Evolutionary conservation across 2,113 vertebrate species (phyloP).

Genomic region (Periophthalmodon schlosseri): DNA sequence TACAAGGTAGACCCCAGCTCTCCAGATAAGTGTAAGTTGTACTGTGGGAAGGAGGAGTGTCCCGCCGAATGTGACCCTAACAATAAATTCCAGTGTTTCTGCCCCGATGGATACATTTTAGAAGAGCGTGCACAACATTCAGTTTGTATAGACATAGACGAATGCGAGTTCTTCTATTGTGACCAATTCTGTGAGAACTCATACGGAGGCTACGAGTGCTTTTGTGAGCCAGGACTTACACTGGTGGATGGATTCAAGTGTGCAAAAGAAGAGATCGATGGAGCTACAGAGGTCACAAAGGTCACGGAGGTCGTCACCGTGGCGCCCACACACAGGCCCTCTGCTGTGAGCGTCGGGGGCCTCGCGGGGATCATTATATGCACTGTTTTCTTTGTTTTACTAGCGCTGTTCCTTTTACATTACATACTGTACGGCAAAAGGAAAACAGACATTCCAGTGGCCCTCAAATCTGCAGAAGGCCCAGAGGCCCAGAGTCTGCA

Average conservation of each 20-base stretch:
- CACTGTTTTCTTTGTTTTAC: slow-evolving; percentile 41
- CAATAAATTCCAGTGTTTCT: slow-evolving; percentile 49
- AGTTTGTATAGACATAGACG: slow-evolving; percentile 65
- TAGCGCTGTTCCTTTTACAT: slow-evolving; percentile 53
- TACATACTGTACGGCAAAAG: slow-evolving; percentile 26
- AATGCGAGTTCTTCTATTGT: slow-evolving; percentile 44
- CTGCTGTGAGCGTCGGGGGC: slow-evolving; percentile 35
- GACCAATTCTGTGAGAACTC: slow-evolving; percentile 54
- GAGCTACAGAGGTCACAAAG: slow-evolving; percentile 11
- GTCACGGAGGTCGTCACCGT: not conserved
- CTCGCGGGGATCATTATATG: slow-evolving; percentile 67
- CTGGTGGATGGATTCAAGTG: slow-evolving; percentile 20
- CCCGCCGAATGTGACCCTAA: slow-evolving; percentile 69
- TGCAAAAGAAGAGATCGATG: not conserved
- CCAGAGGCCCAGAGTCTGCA: slow-evolving; percentile 49
- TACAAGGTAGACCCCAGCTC: slow-evolving; percentile 9
- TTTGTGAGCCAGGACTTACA: slow-evolving; percentile 46
- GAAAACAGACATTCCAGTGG: slow-evolving; percentile 17
- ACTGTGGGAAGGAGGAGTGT: slow-evolving; percentile 61
- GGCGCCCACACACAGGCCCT: not conserved
- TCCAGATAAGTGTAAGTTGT: slow-evolving; percentile 34
- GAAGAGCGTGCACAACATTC: not conserved
- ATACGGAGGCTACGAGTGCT: slow-evolving; percentile 63
- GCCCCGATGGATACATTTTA: slow-evolving; percentile 51
- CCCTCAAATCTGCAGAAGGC: slow-evolving; percentile 33